phyloP scores from a whole-genome alignment of 1,140 invertebrate species.

The Popillia japonica region DNA sequence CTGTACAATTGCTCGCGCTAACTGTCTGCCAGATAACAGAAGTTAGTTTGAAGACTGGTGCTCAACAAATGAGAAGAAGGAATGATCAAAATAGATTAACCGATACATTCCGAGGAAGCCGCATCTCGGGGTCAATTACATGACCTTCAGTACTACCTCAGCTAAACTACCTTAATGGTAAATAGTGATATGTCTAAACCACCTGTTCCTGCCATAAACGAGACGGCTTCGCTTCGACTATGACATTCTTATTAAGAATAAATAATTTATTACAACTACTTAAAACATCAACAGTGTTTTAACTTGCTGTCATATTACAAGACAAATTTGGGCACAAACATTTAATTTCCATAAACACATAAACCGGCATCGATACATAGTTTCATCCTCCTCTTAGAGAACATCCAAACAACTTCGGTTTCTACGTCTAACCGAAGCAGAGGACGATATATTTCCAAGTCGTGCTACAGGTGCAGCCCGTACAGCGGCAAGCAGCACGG shows the following conservation, averaged over 20 bases:
- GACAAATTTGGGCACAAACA: too few species aligned
- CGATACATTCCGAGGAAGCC: not conserved
- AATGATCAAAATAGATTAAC: conserved; percentile 27
- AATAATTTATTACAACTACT: too few species aligned
- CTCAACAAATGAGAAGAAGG: not conserved
- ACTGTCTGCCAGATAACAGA: conserved; percentile 22
- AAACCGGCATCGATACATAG: too few species aligned
- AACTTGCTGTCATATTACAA: too few species aligned
- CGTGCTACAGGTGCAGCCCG: conserved; percentile 23
- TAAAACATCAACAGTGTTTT: too few species aligned
- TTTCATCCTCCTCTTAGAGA: too few species aligned
- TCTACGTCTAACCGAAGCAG: too few species aligned
- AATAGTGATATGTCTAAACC: not conserved
- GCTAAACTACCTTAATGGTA: not conserved
- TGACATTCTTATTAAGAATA: too few species aligned
- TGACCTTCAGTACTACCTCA: not conserved
- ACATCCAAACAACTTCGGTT: too few species aligned
- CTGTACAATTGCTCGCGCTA: conserved; percentile 5
- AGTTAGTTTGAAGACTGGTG: conserved; percentile 10
- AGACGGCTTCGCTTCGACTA: too few species aligned
- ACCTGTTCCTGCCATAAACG: too few species aligned
- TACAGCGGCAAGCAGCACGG: conserved; percentile 9
- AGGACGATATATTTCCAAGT: conserved; percentile 18
- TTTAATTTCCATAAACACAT: too few species aligned
- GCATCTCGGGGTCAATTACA: not conserved